phyloP scores from a whole-genome alignment of 2,797 vertebrate genomes.

The Psittacula derbiana region DNA sequence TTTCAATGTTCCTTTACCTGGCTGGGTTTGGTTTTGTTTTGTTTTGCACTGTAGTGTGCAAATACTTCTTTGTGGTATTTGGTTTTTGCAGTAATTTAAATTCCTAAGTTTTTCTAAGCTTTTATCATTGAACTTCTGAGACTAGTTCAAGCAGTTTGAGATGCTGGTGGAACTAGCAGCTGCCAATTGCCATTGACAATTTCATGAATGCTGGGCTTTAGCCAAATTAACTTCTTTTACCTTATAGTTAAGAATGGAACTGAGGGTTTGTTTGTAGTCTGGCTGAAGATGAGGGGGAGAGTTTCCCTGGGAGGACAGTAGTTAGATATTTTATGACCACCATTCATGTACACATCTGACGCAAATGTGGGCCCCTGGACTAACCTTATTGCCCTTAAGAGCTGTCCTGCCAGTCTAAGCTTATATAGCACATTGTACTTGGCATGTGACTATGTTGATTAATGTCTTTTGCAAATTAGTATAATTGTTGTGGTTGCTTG shows the following conservation, averaged over 20 bases:
- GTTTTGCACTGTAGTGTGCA: background rate
- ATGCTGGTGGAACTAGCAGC: background rate
- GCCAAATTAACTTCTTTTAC: background rate
- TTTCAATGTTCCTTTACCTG: background rate
- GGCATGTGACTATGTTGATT: background rate
- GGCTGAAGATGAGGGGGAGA: background rate
- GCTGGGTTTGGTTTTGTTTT: rapidly evolving
- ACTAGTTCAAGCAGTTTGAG: background rate
- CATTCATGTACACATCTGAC: background rate
- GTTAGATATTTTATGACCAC: background rate
- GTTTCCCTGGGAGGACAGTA: background rate
- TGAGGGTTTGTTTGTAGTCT: background rate
- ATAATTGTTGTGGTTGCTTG: background rate
- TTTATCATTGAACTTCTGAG: background rate
- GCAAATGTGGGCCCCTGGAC: background rate
- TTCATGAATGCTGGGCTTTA: background rate
- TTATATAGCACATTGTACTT: background rate
- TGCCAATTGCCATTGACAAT: background rate
- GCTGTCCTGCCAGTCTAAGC: background rate
- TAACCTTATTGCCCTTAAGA: background rate
- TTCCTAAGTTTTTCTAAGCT: background rate
- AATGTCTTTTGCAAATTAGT: background rate
- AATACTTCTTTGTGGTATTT: background rate
- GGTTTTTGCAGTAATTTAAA: background rate
- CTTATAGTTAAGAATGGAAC: background rate